Conservation (phyloP, 2,113 vertebrate genomes). For the Bambusicola thoracicus region DNA sequence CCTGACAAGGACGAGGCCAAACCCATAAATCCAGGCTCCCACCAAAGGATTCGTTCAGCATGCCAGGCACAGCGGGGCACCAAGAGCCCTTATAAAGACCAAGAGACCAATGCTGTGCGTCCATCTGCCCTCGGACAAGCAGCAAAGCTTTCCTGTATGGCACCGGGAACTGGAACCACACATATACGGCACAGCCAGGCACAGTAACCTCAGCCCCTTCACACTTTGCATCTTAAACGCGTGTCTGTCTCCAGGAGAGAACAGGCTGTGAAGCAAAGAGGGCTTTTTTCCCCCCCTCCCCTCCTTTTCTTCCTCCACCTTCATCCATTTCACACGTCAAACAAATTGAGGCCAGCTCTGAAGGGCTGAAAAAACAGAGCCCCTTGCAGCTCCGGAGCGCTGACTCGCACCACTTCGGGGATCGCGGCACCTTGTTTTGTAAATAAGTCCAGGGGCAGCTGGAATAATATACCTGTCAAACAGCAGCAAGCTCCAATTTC, state of each 20-base stretch:
- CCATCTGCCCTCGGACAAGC: too few species aligned
- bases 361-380: neutral
- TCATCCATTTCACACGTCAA: neutral
- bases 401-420: neutral
- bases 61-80: neutral
- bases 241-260: neutral
- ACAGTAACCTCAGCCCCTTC: neutral
- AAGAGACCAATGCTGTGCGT: neutral
- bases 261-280: neutral
- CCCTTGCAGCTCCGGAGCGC: neutral
- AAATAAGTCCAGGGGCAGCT: constrained; percentile 72
- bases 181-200: too few species aligned
- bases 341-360: neutral
- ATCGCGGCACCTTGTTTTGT: constrained; percentile 42
- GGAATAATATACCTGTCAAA: constrained; percentile 76
- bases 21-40: neutral
- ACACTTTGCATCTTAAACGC: neutral
- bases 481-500: constrained; percentile 65
- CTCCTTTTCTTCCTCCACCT: neutral
- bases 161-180: too few species aligned
- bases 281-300: too few species aligned
- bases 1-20: neutral
- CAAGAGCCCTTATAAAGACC: too few species aligned
- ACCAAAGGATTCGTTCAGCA: neutral
- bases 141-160: neutral